Conservation (phyloP, 2,797 vertebrate species). For the Cercopithecus petaurista region DNA sequence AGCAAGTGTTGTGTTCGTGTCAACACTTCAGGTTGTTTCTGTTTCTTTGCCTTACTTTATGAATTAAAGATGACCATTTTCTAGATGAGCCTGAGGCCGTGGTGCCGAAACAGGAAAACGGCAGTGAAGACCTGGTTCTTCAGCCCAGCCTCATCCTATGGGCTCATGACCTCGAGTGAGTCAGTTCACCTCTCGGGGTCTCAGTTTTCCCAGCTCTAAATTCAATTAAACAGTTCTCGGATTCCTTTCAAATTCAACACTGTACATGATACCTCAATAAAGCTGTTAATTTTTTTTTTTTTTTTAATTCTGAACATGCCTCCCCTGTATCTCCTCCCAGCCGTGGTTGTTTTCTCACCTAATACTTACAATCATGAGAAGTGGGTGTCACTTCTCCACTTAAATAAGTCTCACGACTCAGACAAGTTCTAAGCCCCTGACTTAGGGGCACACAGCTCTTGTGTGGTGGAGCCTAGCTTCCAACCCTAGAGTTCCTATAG, state of each 20-base stretch:
- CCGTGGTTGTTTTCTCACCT: accelerated
- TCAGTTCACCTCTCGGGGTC: neutral
- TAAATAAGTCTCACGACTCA: neutral
- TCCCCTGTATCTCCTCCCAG: neutral
- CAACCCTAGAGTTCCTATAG: accelerated
- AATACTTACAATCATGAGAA: accelerated
- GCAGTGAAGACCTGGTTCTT: neutral
- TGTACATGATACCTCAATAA: neutral
- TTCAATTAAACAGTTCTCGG: neutral
- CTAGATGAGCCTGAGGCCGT: neutral
- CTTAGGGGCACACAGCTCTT: neutral
- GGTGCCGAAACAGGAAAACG: neutral
- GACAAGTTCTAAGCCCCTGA: neutral
- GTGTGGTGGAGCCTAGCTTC: neutral
- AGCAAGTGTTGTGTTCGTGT: neutral
- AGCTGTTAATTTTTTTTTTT: neutral
- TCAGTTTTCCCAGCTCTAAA: neutral
- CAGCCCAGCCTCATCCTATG: accelerated
- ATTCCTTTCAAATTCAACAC: neutral
- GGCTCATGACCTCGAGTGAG: neutral
- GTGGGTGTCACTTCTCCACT: too few relatives aligned
- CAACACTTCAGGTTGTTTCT: neutral
- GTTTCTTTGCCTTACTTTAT: neutral
- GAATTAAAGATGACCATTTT: neutral
- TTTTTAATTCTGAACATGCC: neutral